Conservation (phyloP, 1,140 invertebrate species). For the Euschistus heros region DNA sequence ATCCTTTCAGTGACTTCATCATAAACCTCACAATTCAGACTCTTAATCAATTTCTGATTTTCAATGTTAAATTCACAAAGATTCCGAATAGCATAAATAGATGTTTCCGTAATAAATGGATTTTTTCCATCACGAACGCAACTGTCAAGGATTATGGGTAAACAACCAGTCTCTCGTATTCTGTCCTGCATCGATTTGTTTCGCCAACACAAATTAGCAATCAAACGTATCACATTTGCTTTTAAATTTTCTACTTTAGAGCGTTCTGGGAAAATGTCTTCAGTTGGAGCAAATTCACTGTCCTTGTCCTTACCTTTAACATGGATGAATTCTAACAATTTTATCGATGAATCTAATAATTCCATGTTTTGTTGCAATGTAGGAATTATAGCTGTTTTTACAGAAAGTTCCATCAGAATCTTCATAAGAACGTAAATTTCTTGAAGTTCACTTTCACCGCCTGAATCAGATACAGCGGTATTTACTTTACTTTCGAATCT, state of each 20-base stretch:
- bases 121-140: conserved; percentile 13
- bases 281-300: background rate
- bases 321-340: background rate
- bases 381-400: background rate
- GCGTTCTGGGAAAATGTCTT: background rate
- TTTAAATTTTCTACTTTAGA: conserved; percentile 9
- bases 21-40: background rate
- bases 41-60: conserved; percentile 8
- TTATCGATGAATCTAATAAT: background rate
- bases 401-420: background rate
- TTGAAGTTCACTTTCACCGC: background rate
- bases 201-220: conserved; percentile 10
- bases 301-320: background rate
- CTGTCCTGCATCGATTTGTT: conserved; percentile 7
- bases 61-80: conserved; percentile 1
- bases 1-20: background rate
- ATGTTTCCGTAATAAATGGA: conserved; percentile 14
- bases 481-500: background rate
- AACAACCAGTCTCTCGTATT: background rate
- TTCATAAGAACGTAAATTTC: background rate
- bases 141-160: conserved; percentile 13
- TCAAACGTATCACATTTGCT: conserved; percentile 8
- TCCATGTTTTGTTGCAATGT: background rate
- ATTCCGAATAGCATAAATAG: conserved; percentile 4
- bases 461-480: background rate